phyloP scores from a whole-genome alignment of 1,140 invertebrate genomes.

The Pogonomyrmex barbatus region DNA sequence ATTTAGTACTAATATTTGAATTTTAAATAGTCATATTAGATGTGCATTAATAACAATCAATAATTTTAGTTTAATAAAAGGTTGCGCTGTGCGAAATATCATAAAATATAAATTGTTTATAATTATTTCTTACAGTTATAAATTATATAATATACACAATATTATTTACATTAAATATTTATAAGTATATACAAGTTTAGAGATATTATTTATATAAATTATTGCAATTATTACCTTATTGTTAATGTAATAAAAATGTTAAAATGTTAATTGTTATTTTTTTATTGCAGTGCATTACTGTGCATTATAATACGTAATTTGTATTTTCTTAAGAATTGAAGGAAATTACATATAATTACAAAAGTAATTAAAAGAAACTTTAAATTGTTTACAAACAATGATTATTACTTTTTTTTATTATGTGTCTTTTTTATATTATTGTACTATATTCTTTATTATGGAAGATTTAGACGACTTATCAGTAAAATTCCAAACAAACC shows the following conservation, averaged over 20 bases:
- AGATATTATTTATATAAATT: neutral
- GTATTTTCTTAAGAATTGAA: neutral
- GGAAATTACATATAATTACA: too few species aligned
- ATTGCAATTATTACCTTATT: neutral
- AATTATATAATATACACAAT: too few species aligned
- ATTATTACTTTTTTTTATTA: constrained; percentile 1
- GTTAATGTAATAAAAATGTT: neutral
- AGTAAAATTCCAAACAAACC: constrained; percentile 64
- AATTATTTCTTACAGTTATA: too few species aligned
- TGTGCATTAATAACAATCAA: neutral
- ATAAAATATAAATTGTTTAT: too few species aligned
- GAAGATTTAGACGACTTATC: constrained; percentile 55
- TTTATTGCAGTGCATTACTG: neutral
- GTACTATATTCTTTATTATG: constrained; percentile 48
- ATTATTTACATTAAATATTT: too few species aligned
- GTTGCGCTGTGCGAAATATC: too few species aligned
- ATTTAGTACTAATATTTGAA: neutral
- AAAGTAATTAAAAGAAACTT: neutral
- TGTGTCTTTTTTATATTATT: neutral
- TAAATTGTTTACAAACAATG: constrained; percentile 35
- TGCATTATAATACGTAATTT: too few species aligned
- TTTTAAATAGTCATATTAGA: neutral
- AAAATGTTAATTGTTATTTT: neutral
- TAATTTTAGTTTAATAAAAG: neutral
- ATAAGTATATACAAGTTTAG: neutral